Evolutionary conservation across 1,140 invertebrate genomes (phyloP).

Genomic region (Drosophila carrolli): DNA sequence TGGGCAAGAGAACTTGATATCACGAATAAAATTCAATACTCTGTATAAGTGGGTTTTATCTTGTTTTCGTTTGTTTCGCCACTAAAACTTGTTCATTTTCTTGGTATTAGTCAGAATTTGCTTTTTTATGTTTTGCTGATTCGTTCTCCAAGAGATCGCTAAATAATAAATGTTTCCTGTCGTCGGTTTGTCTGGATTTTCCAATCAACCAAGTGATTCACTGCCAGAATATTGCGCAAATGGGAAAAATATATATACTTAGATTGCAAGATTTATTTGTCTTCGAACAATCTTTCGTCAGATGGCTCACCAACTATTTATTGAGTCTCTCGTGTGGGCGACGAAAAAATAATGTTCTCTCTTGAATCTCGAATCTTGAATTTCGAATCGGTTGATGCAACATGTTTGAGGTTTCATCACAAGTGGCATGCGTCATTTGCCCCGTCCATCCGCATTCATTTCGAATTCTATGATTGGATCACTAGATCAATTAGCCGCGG

Average conservation of each 20-base stretch:
- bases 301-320: conserved; percentile 19
- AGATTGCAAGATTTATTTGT: conserved; percentile 36
- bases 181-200: conserved; percentile 23
- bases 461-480: conserved; percentile 23
- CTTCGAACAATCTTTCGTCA: conserved; percentile 31
- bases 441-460: background rate
- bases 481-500: conserved; percentile 43
- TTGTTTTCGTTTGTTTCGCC: background rate
- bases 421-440: conserved; percentile 36
- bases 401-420: conserved; percentile 30
- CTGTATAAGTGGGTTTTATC: background rate
- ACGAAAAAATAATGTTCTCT: background rate
- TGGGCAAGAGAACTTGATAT: background rate
- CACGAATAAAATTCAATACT: background rate
- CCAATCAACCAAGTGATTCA: background rate
- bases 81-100: too few species aligned
- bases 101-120: background rate
- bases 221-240: conserved; percentile 17
- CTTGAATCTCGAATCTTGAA: too few species aligned
- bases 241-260: conserved; percentile 28
- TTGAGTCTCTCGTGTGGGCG: conserved; percentile 19
- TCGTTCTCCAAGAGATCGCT: background rate
- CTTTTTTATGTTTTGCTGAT: background rate
- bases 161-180: background rate
- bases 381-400: conserved; percentile 12